Conservation (phyloP, 1,140 invertebrate genomes). For the Musca vetustissima region DNA sequence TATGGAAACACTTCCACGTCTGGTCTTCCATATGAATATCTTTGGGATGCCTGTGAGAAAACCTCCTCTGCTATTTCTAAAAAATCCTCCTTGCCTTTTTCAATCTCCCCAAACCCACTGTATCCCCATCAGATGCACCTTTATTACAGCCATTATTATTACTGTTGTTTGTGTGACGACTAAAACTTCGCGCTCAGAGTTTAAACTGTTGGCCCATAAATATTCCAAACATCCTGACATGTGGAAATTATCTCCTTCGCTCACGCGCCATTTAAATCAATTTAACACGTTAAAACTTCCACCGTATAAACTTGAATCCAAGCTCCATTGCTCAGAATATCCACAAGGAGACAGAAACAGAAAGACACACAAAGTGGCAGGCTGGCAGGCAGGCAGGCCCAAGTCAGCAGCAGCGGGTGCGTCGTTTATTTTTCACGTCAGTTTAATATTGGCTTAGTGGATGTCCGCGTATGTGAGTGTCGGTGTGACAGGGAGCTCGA, state of each 20-base stretch:
- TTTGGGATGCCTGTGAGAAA: not conserved
- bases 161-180: slow-evolving; percentile 41
- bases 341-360: slow-evolving; percentile 7
- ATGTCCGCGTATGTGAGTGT: no score
- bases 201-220: slow-evolving; percentile 51
- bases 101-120: no score
- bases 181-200: slow-evolving; percentile 10
- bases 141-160: slow-evolving; percentile 36
- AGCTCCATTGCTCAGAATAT: slow-evolving; percentile 29
- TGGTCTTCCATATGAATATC: no score
- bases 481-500: no score
- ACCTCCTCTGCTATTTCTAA: slow-evolving; percentile 16
- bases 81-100: no score
- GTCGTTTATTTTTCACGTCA: not conserved
- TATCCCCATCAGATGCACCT: no score
- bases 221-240: slow-evolving; percentile 55
- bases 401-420: not conserved
- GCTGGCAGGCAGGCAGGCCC: no score
- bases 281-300: slow-evolving; percentile 51
- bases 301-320: slow-evolving; percentile 29
- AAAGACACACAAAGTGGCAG: no score
- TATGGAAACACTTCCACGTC: no score
- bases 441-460: no score
- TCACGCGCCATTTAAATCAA: slow-evolving; percentile 57
- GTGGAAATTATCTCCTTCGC: slow-evolving; percentile 56